phyloP scores from a whole-genome alignment of 2,113 vertebrate genomes.

The Psilopogon haemacephalus region DNA sequence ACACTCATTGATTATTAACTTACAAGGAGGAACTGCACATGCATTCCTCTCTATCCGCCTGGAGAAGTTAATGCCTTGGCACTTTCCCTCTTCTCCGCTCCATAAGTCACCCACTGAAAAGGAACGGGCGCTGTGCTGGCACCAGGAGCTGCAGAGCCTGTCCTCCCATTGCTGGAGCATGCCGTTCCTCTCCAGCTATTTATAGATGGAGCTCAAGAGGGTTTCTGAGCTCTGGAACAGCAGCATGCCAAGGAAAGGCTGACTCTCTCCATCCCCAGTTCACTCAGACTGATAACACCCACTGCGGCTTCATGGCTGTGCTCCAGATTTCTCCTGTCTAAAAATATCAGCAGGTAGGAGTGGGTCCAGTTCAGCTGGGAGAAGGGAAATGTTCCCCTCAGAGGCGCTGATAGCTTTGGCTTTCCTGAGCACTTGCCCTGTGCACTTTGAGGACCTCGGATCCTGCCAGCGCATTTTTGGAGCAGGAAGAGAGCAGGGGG shows the following conservation, averaged over 20 bases:
- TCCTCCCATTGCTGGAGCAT: neutral
- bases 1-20: neutral
- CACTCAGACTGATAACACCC: neutral
- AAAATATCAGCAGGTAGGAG: neutral
- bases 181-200: neutral
- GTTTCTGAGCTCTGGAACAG: neutral
- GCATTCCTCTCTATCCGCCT: neutral
- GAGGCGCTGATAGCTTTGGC: neutral
- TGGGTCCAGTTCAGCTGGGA: neutral
- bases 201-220: neutral
- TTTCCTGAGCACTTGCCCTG: neutral
- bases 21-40: neutral
- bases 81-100: neutral
- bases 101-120: rapidly evolving
- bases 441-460: neutral
- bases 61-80: no score
- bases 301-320: rapidly evolving
- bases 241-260: neutral
- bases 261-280: neutral
- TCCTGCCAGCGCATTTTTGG: rapidly evolving
- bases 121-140: neutral
- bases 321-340: neutral
- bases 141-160: neutral
- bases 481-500: neutral
- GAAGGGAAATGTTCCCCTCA: neutral